Percentiles rank a stretch among this genome's conserved stretches.
Conservation (phyloP, 2,797 vertebrate genomes). For the Manis crassicaudata region DNA sequence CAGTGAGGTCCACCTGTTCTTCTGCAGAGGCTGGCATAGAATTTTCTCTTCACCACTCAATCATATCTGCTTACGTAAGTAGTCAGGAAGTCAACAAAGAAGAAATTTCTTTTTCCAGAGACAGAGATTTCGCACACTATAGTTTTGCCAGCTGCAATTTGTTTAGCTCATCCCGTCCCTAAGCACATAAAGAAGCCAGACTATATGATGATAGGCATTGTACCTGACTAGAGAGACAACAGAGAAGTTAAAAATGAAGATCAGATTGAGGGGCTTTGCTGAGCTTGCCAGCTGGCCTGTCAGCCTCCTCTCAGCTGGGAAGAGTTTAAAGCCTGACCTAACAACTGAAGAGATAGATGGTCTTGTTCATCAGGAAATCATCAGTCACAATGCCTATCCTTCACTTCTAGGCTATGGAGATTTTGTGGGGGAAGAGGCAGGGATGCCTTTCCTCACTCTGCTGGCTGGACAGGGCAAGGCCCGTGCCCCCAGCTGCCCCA, state of each 20-base stretch:
- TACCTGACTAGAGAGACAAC: conserved; percentile 94
- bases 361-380: conserved; percentile 94
- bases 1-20: conserved; percentile 60
- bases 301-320: conserved; percentile 92
- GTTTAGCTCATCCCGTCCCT: conserved; percentile 86
- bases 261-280: conserved; percentile 93
- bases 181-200: conserved; percentile 95
- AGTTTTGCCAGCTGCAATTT: conserved; percentile 85
- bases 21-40: conserved; percentile 75
- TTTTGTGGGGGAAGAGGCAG: conserved; percentile 77
- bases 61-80: conserved; percentile 81
- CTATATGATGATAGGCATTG: conserved; percentile 96
- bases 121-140: conserved; percentile 82
- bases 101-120: conserved; percentile 83
- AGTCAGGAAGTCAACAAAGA: conserved; percentile 84
- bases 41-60: conserved; percentile 77
- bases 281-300: conserved; percentile 94
- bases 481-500: background rate
- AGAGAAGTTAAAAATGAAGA: conserved; percentile 96
- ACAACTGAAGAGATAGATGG: conserved; percentile 97
- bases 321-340: conserved; percentile 93
- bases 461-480: background rate
- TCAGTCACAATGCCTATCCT: conserved; percentile 93
- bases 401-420: conserved; percentile 94
- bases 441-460: background rate